Evolutionary conservation across 2,797 vertebrate species (phyloP).

Genomic region (Chlorospingus flavigularis): DNA sequence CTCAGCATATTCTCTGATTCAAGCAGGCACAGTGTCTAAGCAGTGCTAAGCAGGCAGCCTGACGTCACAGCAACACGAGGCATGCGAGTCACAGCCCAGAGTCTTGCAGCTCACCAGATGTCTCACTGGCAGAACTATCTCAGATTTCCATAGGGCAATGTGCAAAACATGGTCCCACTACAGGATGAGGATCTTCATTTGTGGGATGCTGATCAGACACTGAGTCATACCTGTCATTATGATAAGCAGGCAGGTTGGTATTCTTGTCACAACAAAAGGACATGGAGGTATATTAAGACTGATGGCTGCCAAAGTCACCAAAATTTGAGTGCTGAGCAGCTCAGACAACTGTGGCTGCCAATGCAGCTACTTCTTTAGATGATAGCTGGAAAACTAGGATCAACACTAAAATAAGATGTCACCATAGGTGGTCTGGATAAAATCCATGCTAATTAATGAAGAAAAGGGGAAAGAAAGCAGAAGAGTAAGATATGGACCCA

Average conservation of each 20-base stretch:
- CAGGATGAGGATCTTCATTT: not conserved
- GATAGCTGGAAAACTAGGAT: not conserved
- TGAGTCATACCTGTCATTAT: not conserved
- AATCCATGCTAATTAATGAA: not conserved
- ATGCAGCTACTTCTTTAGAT: not conserved
- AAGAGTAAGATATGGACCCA: not conserved
- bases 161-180: not conserved
- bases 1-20: not conserved
- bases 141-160: accelerated
- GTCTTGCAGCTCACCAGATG: not conserved
- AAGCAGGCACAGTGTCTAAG: not conserved
- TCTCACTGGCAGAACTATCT: not conserved
- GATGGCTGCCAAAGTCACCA: not conserved
- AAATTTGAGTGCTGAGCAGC: not conserved
- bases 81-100: not conserved
- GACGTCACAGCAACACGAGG: not conserved
- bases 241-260: not conserved
- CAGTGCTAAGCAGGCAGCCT: not conserved
- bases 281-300: not conserved
- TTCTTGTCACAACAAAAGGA: not conserved
- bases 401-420: not conserved
- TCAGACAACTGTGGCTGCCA: not conserved
- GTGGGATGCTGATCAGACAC: not conserved
- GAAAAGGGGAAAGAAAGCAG: not conserved
- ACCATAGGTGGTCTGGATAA: not conserved